phyloP scores from a whole-genome alignment of 2,888 invertebrate genomes.

The Drosophila helvetica region DNA sequence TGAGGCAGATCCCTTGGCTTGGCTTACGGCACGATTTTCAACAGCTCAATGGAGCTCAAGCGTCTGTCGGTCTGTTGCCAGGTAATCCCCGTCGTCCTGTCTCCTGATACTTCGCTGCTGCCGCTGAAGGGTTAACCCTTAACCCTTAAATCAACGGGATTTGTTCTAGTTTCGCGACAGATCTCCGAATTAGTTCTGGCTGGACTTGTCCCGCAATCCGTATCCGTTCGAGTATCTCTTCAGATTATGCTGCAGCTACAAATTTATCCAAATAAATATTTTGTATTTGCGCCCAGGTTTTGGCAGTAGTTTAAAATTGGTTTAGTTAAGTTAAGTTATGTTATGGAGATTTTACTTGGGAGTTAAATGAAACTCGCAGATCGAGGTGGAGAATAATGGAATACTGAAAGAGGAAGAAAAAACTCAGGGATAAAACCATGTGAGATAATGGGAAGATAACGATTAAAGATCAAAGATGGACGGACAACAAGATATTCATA shows the following conservation, averaged over 20 bases:
- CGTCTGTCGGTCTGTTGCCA: constrained; percentile 33
- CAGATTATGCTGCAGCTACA: constrained; percentile 29
- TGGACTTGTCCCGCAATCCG: constrained; percentile 31
- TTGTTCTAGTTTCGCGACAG: constrained; percentile 64
- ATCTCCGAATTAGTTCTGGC: constrained; percentile 56
- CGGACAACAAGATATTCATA: too few species aligned
- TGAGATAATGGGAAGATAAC: too few species aligned
- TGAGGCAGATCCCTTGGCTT: constrained; percentile 39
- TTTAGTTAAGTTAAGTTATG: constrained; percentile 26
- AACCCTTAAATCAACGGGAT: constrained; percentile 56
- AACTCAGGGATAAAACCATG: background rate
- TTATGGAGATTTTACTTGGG: constrained; percentile 8
- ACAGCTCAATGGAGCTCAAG: constrained; percentile 74
- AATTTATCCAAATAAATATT: constrained; percentile 14
- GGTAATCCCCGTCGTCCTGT: constrained; percentile 50
- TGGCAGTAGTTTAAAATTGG: constrained; percentile 4
- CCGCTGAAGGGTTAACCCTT: constrained; percentile 65
- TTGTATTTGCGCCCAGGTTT: background rate
- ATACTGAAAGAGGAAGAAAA: background rate
- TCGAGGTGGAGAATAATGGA: background rate
- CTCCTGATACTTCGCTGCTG: constrained; percentile 4
- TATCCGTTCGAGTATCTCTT: constrained; percentile 19
- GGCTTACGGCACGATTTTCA: constrained; percentile 60
- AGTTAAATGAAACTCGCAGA: background rate
- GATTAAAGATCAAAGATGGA: too few species aligned